Conservation (phyloP, 2,797 vertebrate species). For the Parauchenoglanis punctatus region DNA sequence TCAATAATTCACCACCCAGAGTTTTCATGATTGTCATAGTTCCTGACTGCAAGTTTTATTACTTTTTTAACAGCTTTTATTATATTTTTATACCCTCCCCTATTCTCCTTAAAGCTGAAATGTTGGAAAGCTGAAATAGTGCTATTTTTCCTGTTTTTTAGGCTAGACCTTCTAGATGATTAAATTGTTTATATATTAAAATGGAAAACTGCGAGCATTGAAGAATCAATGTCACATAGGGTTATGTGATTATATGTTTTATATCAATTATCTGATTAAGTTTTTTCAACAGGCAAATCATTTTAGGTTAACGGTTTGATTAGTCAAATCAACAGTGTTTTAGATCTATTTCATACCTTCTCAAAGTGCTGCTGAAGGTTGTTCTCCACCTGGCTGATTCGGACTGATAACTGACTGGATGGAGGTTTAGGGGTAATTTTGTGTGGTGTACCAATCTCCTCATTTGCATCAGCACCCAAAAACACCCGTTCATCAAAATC, state of each 20-base stretch:
- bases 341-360: conserved; percentile 75
- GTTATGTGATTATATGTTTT: background rate
- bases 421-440: conserved; percentile 75
- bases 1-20: background rate
- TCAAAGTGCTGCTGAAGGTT: conserved; percentile 89
- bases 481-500: conserved; percentile 98
- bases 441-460: conserved; percentile 92
- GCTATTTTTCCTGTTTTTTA: background rate
- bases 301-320: background rate
- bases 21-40: background rate
- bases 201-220: background rate
- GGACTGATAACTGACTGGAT: conserved; percentile 66
- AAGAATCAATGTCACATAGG: background rate
- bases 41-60: background rate
- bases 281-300: no score
- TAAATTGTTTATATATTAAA: background rate
- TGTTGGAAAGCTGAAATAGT: background rate
- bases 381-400: conserved; percentile 75
- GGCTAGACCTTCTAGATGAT: background rate
- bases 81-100: background rate
- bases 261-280: background rate
- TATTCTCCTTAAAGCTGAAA: background rate
- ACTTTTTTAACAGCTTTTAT: background rate
- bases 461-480: conserved; percentile 91
- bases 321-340: background rate